phyloP scores from a whole-genome alignment of 1,140 invertebrate genomes.

The Ceratoteleas bidentatus region DNA sequence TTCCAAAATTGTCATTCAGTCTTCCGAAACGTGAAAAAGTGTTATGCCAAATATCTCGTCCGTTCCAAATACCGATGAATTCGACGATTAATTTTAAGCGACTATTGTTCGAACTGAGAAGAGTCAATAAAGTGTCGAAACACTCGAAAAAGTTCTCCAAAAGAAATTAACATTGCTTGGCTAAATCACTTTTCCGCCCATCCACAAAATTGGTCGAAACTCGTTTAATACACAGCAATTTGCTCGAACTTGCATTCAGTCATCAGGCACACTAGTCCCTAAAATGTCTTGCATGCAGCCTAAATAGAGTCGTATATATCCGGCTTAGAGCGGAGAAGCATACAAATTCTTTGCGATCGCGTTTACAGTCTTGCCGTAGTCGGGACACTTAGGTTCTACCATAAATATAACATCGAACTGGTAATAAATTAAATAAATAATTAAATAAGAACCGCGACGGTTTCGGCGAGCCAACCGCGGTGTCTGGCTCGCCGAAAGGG shows the following conservation, averaged over 20 bases:
- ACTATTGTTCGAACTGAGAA: neutral
- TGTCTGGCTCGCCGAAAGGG: slow-evolving; percentile 38
- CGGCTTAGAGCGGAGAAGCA: neutral
- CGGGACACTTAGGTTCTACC: too few species aligned
- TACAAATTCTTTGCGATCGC: slow-evolving; percentile 1
- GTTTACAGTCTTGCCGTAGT: neutral
- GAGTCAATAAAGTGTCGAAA: neutral
- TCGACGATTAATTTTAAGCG: neutral
- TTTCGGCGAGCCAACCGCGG: slow-evolving; percentile 35
- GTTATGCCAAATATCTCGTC: too few species aligned
- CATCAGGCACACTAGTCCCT: neutral
- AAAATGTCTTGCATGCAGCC: neutral
- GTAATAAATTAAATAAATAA: slow-evolving; percentile 58
- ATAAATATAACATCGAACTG: neutral
- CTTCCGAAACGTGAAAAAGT: too few species aligned
- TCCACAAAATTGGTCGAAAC: slow-evolving; percentile 5
- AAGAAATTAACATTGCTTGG: too few species aligned
- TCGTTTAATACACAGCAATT: slow-evolving; percentile 4
- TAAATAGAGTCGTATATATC: neutral
- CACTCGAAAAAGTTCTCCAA: neutral
- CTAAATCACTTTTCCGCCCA: neutral
- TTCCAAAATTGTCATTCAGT: too few species aligned
- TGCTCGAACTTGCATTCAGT: slow-evolving; percentile 5
- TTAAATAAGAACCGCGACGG: slow-evolving; percentile 43
- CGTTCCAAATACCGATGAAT: too few species aligned